These are phyloP conservation scores for Blomia tropicalis DNA, from an alignment of 2,888 invertebrate genomes.

Conservation along the genomic window DNA sequence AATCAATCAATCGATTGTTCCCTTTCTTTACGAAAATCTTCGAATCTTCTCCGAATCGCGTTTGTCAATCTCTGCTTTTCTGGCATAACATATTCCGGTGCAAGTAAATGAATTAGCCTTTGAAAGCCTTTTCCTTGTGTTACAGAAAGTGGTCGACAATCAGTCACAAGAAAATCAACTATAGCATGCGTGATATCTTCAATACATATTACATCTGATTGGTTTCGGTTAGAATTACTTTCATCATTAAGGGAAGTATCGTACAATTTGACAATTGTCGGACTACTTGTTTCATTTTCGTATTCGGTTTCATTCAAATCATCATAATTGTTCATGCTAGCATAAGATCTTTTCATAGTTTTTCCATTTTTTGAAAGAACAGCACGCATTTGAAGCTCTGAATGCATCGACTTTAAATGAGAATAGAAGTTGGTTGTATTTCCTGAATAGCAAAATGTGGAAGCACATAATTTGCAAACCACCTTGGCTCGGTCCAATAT, in stretches of 20 bases:
- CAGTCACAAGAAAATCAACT: conserved; percentile 26
- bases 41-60: conserved; percentile 20
- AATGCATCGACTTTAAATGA: conserved; percentile 27
- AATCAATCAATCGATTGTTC: too few relatives aligned
- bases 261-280: not conserved
- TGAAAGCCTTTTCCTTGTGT: conserved; percentile 24
- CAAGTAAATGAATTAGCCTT: conserved; percentile 21
- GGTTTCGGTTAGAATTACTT: not conserved
- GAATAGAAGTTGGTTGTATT: conserved; percentile 27
- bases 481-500: conserved; percentile 26
- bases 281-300: not conserved
- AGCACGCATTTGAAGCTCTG: conserved; percentile 24
- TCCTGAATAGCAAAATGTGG: conserved; percentile 26
- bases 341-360: not conserved
- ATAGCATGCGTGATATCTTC: conserved; percentile 25
- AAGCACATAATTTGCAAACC: conserved; percentile 26
- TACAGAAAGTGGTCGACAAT: conserved; percentile 25
- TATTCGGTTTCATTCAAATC: conserved; percentile 3
- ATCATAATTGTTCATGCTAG: not conserved
- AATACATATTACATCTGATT: not conserved
- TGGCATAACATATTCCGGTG: conserved; percentile 24
- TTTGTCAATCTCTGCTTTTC: conserved; percentile 20
- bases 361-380: conserved; percentile 16
- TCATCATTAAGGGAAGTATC: not conserved
- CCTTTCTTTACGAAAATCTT: conserved; percentile 17